Evolutionary conservation across 1,140 invertebrate genomes (phyloP).

Genomic region (Phymorhynchus buccinoides): DNA sequence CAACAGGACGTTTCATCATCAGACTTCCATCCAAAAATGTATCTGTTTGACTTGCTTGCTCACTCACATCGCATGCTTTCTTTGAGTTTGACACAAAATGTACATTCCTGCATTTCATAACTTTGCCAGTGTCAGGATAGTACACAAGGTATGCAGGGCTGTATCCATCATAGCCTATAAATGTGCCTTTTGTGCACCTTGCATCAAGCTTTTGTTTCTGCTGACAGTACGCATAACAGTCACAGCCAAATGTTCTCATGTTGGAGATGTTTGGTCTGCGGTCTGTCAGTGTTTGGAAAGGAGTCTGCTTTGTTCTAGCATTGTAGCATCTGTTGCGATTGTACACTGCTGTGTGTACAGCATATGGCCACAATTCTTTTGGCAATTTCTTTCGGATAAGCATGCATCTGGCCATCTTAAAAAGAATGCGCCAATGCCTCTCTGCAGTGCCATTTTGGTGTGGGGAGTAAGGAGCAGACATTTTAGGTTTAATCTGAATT

Average conservation of each 20-base stretch:
- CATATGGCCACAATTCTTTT: not conserved
- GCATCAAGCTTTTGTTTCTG: conserved; percentile 21
- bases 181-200: conserved; percentile 33
- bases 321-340: too few species aligned
- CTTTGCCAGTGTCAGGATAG: conserved; percentile 28
- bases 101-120: conserved; percentile 26
- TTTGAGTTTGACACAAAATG: conserved; percentile 8
- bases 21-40: not conserved
- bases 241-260: conserved; percentile 35
- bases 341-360: too few species aligned
- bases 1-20: not conserved
- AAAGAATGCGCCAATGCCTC: not conserved
- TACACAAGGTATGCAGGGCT: conserved; percentile 23
- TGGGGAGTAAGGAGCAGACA: not conserved
- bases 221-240: conserved; percentile 24
- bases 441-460: not conserved
- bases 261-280: conserved; percentile 35
- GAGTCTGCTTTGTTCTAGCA: not conserved
- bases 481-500: not conserved
- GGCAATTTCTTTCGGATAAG: not conserved
- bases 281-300: conserved; percentile 22
- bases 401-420: not conserved
- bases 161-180: conserved; percentile 32
- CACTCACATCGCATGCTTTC: not conserved
- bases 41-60: conserved; percentile 1